Conservation (phyloP, 2,797 vertebrate species). For the Phrynocephalus forsythii region DNA sequence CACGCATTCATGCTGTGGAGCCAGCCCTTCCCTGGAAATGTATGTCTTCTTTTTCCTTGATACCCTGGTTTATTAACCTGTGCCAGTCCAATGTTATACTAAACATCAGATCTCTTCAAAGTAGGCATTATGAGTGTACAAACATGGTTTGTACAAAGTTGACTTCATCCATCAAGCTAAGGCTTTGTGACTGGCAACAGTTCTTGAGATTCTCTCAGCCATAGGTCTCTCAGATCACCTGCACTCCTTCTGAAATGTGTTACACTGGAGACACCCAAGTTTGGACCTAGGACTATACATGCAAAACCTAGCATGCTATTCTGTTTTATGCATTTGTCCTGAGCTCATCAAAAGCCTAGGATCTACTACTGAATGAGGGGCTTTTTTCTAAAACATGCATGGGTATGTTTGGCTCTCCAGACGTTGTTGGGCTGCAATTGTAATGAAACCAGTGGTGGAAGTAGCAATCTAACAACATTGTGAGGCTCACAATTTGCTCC, state of each 20-base stretch:
- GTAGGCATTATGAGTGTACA: not conserved
- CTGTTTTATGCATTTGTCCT: no score
- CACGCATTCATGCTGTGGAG: no score
- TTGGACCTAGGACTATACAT: not conserved
- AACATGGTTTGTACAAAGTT: not conserved
- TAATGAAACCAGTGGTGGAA: not conserved
- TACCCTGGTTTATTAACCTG: not conserved
- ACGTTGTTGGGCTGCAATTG: not conserved
- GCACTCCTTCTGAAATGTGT: not conserved
- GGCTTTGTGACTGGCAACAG: not conserved
- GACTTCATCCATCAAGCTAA: not conserved
- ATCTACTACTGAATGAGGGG: not conserved
- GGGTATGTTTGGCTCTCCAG: not conserved
- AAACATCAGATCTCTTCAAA: not conserved
- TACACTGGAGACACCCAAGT: not conserved
- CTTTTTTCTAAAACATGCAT: not conserved
- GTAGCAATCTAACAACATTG: not conserved
- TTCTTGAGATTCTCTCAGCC: not conserved
- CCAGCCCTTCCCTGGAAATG: no score
- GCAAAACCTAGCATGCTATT: no score
- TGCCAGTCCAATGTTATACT: slow-evolving; percentile 11
- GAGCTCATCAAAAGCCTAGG: no score
- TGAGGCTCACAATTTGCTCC: not conserved
- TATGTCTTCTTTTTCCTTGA: not conserved
- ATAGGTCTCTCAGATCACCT: not conserved